Percentiles rank a stretch among this genome's conserved stretches.
Evolutionary conservation across 2,113 vertebrate species (phyloP).

Genomic region (Grus americana): DNA sequence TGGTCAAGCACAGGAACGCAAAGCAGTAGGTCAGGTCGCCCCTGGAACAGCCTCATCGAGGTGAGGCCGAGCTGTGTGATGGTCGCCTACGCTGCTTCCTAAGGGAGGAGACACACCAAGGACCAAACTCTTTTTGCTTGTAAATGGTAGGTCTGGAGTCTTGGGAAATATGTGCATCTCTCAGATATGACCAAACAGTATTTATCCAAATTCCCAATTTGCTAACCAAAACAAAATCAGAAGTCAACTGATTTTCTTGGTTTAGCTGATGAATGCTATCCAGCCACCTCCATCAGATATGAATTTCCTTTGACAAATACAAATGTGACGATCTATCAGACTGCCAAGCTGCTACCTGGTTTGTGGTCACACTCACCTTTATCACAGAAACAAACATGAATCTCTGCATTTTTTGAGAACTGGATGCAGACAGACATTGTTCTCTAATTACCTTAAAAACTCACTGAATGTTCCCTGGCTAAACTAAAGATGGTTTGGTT

Average conservation of each 20-base stretch:
- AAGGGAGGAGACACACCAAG: background rate
- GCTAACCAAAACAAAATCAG: background rate
- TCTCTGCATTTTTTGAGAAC: background rate
- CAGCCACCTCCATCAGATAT: background rate
- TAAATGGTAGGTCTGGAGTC: background rate
- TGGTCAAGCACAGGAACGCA: too few relatives aligned
- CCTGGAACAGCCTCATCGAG: background rate
- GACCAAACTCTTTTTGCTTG: background rate
- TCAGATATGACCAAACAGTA: background rate
- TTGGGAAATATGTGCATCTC: background rate
- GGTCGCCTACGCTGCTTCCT: rapidly evolving
- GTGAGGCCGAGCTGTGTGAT: rapidly evolving
- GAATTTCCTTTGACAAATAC: background rate
- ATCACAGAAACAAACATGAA: background rate
- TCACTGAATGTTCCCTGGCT: background rate
- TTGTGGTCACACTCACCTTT: background rate
- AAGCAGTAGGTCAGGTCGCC: background rate
- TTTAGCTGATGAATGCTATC: background rate
- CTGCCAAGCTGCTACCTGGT: background rate
- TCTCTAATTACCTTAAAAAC: background rate
- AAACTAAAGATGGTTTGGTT: background rate
- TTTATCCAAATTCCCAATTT: background rate
- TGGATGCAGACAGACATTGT: background rate
- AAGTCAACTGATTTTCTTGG: background rate
- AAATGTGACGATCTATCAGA: background rate